A percentile compares a stretch with the other conserved stretches of the same genome.
Evolutionary conservation across 2,797 vertebrate species (phyloP).

Genomic region (Schizopygopsis malacanthus): DNA sequence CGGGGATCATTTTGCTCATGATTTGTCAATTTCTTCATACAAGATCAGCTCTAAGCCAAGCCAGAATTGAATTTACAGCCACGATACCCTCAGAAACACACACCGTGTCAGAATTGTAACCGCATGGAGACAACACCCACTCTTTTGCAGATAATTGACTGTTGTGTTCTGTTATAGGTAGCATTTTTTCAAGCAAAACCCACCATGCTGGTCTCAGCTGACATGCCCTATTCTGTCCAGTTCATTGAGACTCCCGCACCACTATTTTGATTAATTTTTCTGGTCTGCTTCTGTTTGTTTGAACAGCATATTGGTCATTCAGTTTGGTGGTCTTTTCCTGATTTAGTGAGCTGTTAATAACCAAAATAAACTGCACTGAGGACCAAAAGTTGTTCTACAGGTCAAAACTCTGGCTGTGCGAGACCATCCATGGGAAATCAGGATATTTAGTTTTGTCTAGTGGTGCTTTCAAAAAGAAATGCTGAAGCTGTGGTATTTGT

Average conservation of each 20-base stretch:
- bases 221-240: neutral
- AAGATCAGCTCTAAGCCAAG: constrained; percentile 59
- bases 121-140: neutral
- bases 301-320: neutral
- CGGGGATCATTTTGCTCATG: constrained; percentile 59
- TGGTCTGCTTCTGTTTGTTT: neutral
- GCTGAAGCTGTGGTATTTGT: constrained; percentile 7
- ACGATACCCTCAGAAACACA: constrained; percentile 13
- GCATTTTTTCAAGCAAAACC: neutral
- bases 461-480: constrained; percentile 7
- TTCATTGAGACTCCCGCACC: neutral
- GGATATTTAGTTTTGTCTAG: neutral
- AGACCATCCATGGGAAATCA: neutral
- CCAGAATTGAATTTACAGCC: constrained; percentile 27
- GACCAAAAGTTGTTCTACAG: neutral
- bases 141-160: constrained; percentile 10
- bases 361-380: neutral
- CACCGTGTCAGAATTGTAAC: constrained; percentile 29
- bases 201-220: constrained; percentile 7
- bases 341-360: neutral
- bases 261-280: neutral
- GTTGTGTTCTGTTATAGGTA: neutral
- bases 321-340: neutral
- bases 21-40: constrained; percentile 64
- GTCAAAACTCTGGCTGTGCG: neutral